Base-by-base conservation (phyloP, 2,888 invertebrate genomes). In the Drosophila nigricruria region DNA sequence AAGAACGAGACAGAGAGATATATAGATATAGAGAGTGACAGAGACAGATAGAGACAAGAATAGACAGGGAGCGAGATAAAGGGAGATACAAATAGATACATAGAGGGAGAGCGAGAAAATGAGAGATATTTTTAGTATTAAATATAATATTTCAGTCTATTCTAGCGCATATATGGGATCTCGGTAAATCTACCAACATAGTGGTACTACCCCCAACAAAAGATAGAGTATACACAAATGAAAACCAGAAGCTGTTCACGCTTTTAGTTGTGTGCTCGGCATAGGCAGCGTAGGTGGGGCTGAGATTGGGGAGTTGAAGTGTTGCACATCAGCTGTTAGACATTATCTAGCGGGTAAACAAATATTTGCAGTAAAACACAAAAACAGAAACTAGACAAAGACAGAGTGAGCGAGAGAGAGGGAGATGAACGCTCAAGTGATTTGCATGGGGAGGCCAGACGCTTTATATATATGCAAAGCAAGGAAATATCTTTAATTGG, bases 301-400 rank as follows among this genome's bases (percentile, higher is more conserved):
- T 18, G 20, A 32, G 20, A 12, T 34, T 52, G 32, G 14, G 42
- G 36, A 23, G 40, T 14, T 34, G 60, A 38, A 49, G 58, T 47
- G 62, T 49, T 52, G 50, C 54, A 49, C 68, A 77, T 75, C 85
- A 83, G 80, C 74, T 82, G 79, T 81, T 74, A 56, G 63, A 53
- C 63, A 63, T 58, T 57, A 61, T 74, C 73, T 68, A 65, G 30
- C 38, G 30, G 59, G 43, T 36, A 57, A 54, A 67, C 53, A 76
- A 84, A 75, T 81, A 81, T 82, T 86, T 80, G 71, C 43, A 1
- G 23, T 14, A 8, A 43, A 6, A 1, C 14, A 23, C 14, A 23
- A 23, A 14, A 23, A 23, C 16, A 14, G 14, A 23, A 43, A 6
- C 23, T 23, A 6, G 23, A 3, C 23, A 43, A 6, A 6, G 20